Conservation (phyloP, 2,113 vertebrate species). For the Phodopus roborovskii region DNA sequence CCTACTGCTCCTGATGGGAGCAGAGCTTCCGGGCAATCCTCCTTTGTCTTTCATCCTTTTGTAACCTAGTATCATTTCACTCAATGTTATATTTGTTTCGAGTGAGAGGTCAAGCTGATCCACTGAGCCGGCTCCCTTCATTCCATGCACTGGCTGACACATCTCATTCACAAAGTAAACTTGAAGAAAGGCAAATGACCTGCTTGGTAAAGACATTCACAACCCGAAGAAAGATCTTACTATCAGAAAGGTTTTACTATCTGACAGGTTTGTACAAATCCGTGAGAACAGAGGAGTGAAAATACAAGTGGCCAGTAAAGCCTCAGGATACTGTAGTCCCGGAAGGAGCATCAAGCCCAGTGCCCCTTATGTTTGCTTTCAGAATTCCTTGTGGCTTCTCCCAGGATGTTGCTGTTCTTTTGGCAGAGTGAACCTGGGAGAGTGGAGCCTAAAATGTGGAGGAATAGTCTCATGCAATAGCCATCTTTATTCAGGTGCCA, state of each 20-base stretch:
- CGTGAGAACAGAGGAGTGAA: neutral
- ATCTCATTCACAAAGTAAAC: neutral
- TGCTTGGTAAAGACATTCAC: neutral
- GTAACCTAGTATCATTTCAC: neutral
- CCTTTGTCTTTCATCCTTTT: neutral
- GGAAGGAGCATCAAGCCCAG: neutral
- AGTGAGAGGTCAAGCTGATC: neutral
- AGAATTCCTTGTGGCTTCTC: no score
- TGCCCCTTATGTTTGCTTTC: neutral
- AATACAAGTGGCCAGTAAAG: neutral
- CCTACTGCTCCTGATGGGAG: neutral
- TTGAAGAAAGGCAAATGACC: neutral
- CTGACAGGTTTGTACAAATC: neutral
- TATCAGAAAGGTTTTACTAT: neutral
- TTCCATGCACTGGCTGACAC: neutral
- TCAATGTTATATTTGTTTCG: neutral
- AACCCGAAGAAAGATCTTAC: neutral
- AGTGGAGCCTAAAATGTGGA: neutral
- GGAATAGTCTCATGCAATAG: neutral
- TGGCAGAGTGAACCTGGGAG: neutral
- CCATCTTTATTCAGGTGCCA: neutral
- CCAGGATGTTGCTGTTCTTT: neutral
- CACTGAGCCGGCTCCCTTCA: neutral
- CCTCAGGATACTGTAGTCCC: neutral
- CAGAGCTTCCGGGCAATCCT: neutral